Percentiles rank a stretch among this genome's conserved stretches.
phyloP scores from a whole-genome alignment of 2,888 invertebrate species.

The Maniola hyperantus region DNA sequence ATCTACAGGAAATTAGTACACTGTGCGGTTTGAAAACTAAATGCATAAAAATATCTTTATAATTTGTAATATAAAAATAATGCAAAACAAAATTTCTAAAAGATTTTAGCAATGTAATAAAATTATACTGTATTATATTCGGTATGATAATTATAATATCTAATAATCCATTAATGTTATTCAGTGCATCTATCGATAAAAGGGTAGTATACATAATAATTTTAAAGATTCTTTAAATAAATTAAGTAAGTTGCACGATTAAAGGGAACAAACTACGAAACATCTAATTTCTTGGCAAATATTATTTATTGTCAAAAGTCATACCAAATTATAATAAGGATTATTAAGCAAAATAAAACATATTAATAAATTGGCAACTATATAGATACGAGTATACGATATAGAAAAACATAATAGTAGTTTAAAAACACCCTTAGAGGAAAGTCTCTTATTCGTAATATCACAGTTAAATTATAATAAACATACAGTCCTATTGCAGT shows the following conservation, averaged over 20 bases:
- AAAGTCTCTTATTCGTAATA: conserved; percentile 54
- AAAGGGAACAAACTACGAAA: not conserved
- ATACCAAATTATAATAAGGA: not conserved
- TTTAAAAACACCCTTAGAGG: conserved; percentile 18
- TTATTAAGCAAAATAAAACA: conserved; percentile 10
- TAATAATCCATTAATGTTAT: not conserved
- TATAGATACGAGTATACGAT: not conserved
- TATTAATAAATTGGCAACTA: conserved; percentile 3
- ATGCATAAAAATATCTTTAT: conserved; percentile 28
- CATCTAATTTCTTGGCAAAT: not conserved
- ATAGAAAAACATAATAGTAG: not conserved
- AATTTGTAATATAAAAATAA: not conserved
- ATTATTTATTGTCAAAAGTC: not conserved
- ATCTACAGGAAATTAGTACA: conserved; percentile 33
- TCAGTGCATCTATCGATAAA: not conserved
- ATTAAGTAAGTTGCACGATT: too few relatives aligned
- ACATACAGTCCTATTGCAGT: conserved; percentile 56
- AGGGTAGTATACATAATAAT: not conserved
- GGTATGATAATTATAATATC: not conserved
- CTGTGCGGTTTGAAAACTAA: conserved; percentile 37
- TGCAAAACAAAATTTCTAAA: conserved; percentile 16
- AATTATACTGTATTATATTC: conserved; percentile 2
- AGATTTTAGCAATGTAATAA: conserved; percentile 14
- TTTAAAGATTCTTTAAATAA: not conserved
- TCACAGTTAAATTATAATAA: conserved; percentile 71